A percentile compares a stretch with the other conserved stretches of the same genome.
These are phyloP conservation scores for Branchinecta lindahli DNA, from an alignment of 1,140 invertebrate genomes.

Conservation along the genomic window DNA sequence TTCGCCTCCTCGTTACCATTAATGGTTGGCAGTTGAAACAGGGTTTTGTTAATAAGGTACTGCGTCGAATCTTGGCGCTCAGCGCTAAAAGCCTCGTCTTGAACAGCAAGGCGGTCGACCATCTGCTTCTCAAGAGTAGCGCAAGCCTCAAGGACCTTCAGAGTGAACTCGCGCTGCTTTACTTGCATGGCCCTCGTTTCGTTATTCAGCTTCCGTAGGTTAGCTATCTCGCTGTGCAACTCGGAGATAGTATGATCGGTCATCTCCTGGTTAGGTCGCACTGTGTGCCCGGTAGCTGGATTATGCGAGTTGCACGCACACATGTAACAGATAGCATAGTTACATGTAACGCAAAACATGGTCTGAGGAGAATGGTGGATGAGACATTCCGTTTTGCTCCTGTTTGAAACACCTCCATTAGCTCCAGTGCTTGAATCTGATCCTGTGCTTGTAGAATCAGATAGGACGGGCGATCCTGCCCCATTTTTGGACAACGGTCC, in stretches of 20 bases:
- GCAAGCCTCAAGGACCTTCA: conserved; percentile 37
- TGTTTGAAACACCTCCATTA: not conserved
- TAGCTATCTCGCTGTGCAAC: conserved; percentile 30
- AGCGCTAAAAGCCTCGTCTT: not conserved
- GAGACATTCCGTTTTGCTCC: conserved; percentile 13
- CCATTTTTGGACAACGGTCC: not conserved
- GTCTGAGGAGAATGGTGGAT: conserved; percentile 37
- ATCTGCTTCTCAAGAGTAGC: conserved; percentile 16
- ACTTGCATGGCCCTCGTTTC: conserved; percentile 46
- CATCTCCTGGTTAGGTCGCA: conserved; percentile 48
- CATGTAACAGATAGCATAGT: conserved; percentile 43
- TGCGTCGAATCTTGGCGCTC: conserved; percentile 17
- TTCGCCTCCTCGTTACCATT: conserved; percentile 16
- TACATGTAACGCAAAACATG: conserved; percentile 53
- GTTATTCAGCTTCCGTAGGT: conserved; percentile 36
- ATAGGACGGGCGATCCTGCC: not conserved
- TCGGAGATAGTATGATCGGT: conserved; percentile 37
- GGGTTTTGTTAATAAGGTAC: conserved; percentile 18
- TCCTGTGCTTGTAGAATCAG: not conserved
- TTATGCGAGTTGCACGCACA: conserved; percentile 46
- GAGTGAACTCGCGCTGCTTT: conserved; percentile 49
- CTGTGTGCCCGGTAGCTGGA: conserved; percentile 38
- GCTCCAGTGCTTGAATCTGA: conserved; percentile 2
- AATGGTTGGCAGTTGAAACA: conserved; percentile 16
- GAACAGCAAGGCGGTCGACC: conserved; percentile 13